phyloP scores from a whole-genome alignment of 2,888 invertebrate species.

The Hypsopygia costalis region DNA sequence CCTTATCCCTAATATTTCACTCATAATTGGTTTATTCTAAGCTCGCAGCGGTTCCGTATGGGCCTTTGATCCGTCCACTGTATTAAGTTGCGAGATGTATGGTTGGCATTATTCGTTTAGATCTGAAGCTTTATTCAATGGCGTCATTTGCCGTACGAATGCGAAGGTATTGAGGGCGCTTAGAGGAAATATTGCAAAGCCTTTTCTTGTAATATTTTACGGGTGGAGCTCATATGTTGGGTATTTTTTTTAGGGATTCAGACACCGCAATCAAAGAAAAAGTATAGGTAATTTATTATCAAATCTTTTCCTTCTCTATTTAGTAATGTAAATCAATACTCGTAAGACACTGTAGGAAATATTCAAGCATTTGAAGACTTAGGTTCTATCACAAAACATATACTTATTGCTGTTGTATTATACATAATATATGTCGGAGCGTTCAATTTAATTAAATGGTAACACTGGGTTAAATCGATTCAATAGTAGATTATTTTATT shows the following conservation, averaged over 20 bases:
- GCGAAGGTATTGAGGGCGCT: conserved; percentile 30
- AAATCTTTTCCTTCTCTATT: conserved; percentile 14
- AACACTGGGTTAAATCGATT: no score
- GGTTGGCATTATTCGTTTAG: conserved; percentile 63
- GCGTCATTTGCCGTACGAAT: conserved; percentile 52
- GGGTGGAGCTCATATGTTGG: neutral
- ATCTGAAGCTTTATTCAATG: conserved; percentile 63
- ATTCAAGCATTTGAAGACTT: no score
- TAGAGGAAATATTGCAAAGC: conserved; percentile 30
- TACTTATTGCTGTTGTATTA: no score
- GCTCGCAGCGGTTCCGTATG: conserved; percentile 72
- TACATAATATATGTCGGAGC: no score
- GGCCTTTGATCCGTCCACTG: conserved; percentile 75
- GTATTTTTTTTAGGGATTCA: neutral
- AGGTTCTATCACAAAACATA: no score
- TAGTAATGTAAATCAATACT: no score
- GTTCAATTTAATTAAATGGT: no score
- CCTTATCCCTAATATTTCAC: conserved; percentile 80
- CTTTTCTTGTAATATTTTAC: conserved; percentile 21
- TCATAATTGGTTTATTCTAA: conserved; percentile 81
- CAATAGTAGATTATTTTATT: no score
- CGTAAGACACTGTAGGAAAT: no score
- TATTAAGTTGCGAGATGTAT: conserved; percentile 77
- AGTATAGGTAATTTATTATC: no score
- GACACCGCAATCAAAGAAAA: conserved; percentile 6